Evolutionary conservation across 2,888 invertebrate species (phyloP), one percentile per base, ranked within the genome.

Genomic region (Aradus depressus): DNA sequence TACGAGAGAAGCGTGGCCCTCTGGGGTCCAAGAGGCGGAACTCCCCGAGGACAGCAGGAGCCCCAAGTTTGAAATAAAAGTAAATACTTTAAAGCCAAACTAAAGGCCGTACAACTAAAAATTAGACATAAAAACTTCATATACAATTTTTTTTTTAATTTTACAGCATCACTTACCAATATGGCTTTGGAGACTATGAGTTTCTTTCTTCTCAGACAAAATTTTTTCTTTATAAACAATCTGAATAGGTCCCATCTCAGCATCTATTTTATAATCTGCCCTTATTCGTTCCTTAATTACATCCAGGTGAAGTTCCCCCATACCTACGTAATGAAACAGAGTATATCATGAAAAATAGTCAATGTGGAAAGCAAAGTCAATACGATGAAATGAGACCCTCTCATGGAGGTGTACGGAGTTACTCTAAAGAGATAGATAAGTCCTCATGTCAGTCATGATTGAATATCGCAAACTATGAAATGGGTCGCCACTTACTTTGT

Each of bases 291-390:
- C 90, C 64, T 83, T 85, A 32, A 96, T 84, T 53, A 96, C 83
- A 59, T 98, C 96, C 54, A 98, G 72, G 66, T 99, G 98, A 1
- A 98, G 74, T 68, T 98, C 96, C 1, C 98, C 98, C 97, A 97
- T 97, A 12, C 96, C 91, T 77, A 63, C 51, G 59, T n/a, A 66
- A 55, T 51, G 48, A 54, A 52, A 48, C 28, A 44, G 39, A 35
- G 31, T 34, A n/a, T 21, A 50, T 28, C 6, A 28, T 10, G 8
- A 28, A 28, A 28, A 28, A 28, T 10, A 10, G 8, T n/a, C n/a
- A n/a, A 28, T 8, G 10, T 28, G 31, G 8, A 28, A 10, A 28
- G 31, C n/a, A 28, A 28, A 28, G 31, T 28, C n/a, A 28, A 10
- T 10, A 10, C 31, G 10, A n/a, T 10, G n/a, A n/a, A n/a, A n/a